Evolutionary conservation across 2,888 invertebrate genomes (phyloP).

Genomic region (Brachypalpus laphriformis): DNA sequence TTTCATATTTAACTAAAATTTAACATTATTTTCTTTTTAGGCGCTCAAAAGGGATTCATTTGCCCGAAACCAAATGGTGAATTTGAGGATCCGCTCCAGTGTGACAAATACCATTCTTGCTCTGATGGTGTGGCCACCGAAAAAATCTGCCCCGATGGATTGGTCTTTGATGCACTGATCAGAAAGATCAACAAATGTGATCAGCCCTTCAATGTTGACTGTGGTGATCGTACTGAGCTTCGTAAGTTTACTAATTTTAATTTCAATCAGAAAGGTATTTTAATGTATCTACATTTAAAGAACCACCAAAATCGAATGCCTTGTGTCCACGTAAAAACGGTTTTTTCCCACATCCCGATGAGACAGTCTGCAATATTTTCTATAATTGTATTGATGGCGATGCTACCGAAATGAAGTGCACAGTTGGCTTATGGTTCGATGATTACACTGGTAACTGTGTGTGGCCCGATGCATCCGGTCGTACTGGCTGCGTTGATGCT

Average conservation of each 20-base stretch:
- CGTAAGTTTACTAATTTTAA: slow-evolving; percentile 87
- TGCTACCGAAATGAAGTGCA: slow-evolving; percentile 90
- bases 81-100: slow-evolving; percentile 91
- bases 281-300: slow-evolving; percentile 82
- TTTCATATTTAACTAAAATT: too few species aligned
- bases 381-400: slow-evolving; percentile 95
- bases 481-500: slow-evolving; percentile 87
- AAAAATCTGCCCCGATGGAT: slow-evolving; percentile 93
- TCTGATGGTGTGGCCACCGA: slow-evolving; percentile 88
- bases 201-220: slow-evolving; percentile 95
- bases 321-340: slow-evolving; percentile 94
- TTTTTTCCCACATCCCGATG: slow-evolving; percentile 95
- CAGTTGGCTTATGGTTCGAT: slow-evolving; percentile 94
- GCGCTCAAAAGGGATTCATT: slow-evolving; percentile 84
- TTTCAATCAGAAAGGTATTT: neutral
- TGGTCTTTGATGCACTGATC: slow-evolving; percentile 93
- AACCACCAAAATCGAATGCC: slow-evolving; percentile 87
- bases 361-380: slow-evolving; percentile 91
- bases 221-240: slow-evolving; percentile 92
- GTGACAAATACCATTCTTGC: slow-evolving; percentile 94
- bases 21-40: slow-evolving; percentile 75
- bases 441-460: slow-evolving; percentile 95
- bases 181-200: slow-evolving; percentile 96
- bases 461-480: slow-evolving; percentile 92
- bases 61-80: slow-evolving; percentile 93